phyloP scores from a whole-genome alignment of 2,888 invertebrate genomes.

The Aromia moschata region DNA sequence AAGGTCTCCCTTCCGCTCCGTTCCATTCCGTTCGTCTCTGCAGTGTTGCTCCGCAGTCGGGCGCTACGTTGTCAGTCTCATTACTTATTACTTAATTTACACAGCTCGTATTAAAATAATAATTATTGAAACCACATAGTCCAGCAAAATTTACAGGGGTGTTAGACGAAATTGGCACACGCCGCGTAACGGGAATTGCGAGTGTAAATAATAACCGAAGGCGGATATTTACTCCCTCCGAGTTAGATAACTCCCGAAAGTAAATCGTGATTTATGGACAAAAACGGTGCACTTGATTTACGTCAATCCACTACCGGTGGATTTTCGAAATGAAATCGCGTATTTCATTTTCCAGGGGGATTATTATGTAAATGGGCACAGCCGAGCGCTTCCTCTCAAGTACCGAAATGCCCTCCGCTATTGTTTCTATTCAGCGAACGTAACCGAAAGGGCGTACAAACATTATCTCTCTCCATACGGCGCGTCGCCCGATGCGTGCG shows the following conservation, averaged over 20 bases:
- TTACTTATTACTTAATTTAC: no score
- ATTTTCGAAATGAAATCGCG: slow-evolving; percentile 24
- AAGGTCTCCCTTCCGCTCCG: no score
- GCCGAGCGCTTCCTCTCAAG: slow-evolving; percentile 18
- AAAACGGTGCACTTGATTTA: slow-evolving; percentile 22
- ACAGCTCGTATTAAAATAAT: no score
- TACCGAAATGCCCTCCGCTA: slow-evolving; percentile 18
- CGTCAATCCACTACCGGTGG: slow-evolving; percentile 13
- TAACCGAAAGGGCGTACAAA: slow-evolving; percentile 19
- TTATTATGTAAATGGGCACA: slow-evolving; percentile 27
- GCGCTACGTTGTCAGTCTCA: no score
- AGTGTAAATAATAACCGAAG: slow-evolving; percentile 26
- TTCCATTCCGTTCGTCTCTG: no score
- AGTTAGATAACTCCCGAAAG: slow-evolving; percentile 7
- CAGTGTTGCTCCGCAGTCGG: no score
- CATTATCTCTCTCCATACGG: slow-evolving; percentile 13
- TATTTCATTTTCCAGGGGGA: slow-evolving; percentile 26
- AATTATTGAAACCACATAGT: no score
- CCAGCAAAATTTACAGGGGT: no score
- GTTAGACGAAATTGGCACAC: no score
- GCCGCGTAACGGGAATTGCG: no score
- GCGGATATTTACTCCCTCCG: slow-evolving; percentile 17
- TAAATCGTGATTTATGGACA: slow-evolving; percentile 23
- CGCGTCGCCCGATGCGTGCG: not conserved
- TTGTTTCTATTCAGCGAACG: slow-evolving; percentile 26